Evolutionary conservation across 2,888 invertebrate species (phyloP).

Genomic region (Papilio protenor): DNA sequence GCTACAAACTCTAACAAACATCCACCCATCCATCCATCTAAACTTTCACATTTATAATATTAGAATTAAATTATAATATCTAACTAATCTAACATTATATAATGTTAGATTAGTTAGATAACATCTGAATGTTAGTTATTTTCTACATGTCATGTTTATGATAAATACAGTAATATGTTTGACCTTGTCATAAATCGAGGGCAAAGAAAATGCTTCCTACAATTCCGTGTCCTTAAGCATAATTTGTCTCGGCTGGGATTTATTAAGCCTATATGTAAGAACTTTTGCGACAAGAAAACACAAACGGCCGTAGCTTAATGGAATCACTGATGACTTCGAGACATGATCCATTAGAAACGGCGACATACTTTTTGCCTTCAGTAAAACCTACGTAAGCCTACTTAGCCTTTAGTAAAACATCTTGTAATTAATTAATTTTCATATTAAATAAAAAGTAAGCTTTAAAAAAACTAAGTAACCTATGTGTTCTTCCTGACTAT

Average conservation of each 20-base stretch:
- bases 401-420: not conserved
- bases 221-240: constrained; percentile 24
- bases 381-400: not conserved
- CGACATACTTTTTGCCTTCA: not conserved
- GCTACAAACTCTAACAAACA: no score
- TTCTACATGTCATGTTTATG: not conserved
- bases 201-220: constrained; percentile 22
- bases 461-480: no score
- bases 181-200: constrained; percentile 26
- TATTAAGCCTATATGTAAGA: constrained; percentile 35
- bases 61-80: no score
- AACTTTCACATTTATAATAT: no score
- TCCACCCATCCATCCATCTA: no score
- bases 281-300: constrained; percentile 27
- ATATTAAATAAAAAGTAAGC: no score
- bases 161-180: not conserved
- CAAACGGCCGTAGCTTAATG: constrained; percentile 31
- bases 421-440: no score
- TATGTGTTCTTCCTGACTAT: no score
- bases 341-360: constrained; percentile 5
- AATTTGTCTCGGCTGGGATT: constrained; percentile 33
- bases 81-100: no score
- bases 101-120: no score
- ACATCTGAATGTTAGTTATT: not conserved
- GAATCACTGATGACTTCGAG: constrained; percentile 36